These are phyloP conservation scores for Macrotrachela quadricornifera DNA, from an alignment of 1,140 invertebrate genomes.

Conservation along the genomic window DNA sequence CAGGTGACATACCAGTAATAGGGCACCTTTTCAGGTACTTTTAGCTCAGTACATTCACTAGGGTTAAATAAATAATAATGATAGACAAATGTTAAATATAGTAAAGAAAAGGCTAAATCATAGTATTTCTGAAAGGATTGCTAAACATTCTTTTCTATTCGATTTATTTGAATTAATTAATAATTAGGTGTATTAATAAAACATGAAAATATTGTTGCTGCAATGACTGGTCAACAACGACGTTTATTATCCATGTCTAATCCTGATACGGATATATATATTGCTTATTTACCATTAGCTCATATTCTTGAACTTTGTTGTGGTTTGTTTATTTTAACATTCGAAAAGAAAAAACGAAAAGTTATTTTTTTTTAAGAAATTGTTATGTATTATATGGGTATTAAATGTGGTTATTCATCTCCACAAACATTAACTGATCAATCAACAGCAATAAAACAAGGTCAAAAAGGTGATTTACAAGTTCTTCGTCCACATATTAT, in stretches of 20 bases:
- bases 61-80: too few relatives aligned
- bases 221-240: constrained; percentile 64
- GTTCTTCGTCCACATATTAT: constrained; percentile 74
- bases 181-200: constrained; percentile 44
- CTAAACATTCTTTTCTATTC: too few relatives aligned
- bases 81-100: too few relatives aligned
- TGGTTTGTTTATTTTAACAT: too few relatives aligned
- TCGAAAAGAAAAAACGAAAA: too few relatives aligned
- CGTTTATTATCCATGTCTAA: constrained; percentile 33
- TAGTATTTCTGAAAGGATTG: too few relatives aligned
- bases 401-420: constrained; percentile 86
- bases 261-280: constrained; percentile 44
- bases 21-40: too few relatives aligned
- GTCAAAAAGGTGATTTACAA: constrained; percentile 56
- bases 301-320: constrained; percentile 80
- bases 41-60: too few relatives aligned
- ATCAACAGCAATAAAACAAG: constrained; percentile 79
- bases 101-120: too few relatives aligned
- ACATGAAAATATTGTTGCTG: constrained; percentile 68
- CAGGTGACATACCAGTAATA: too few relatives aligned
- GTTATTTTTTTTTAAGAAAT: too few relatives aligned
- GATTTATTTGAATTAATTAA: too few relatives aligned
- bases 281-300: constrained; percentile 83
- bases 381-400: constrained; percentile 42
- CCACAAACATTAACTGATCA: constrained; percentile 77